Evolutionary conservation across 1,140 invertebrate species (phyloP).

Genomic region (Drosophila insularis): DNA sequence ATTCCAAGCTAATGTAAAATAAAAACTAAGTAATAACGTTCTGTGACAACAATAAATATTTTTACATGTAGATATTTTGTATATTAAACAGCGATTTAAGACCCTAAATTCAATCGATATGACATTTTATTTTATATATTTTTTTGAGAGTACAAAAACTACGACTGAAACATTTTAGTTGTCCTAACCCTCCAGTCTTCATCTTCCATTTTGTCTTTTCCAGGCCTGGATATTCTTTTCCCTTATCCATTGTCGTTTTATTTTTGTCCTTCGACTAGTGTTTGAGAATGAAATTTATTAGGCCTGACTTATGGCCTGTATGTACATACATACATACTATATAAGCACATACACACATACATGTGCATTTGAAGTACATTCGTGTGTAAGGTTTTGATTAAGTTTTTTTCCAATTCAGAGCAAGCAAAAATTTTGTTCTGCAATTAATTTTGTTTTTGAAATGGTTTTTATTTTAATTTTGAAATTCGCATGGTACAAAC

Average conservation of each 20-base stretch:
- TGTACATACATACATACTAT: conserved; percentile 10
- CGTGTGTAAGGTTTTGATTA: conserved; percentile 41
- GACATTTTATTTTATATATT: not conserved
- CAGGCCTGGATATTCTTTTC: not conserved
- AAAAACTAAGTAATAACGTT: too few relatives aligned
- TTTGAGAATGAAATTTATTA: conserved; percentile 52
- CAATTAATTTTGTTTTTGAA: conserved; percentile 13
- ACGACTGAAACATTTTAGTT: not conserved
- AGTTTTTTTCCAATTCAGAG: conserved; percentile 34
- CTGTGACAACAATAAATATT: too few relatives aligned
- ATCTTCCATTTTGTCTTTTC: conserved; percentile 29
- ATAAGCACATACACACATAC: not conserved
- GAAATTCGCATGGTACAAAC: not conserved
- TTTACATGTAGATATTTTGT: too few relatives aligned
- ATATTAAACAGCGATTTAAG: too few relatives aligned
- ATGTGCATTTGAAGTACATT: too few relatives aligned
- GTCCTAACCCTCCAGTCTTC: not conserved
- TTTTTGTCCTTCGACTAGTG: conserved; percentile 57
- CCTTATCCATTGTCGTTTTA: conserved; percentile 17
- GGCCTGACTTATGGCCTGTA: conserved; percentile 54
- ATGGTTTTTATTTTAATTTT: not conserved
- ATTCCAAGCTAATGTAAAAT: too few relatives aligned
- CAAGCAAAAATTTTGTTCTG: not conserved
- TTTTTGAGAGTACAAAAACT: not conserved
- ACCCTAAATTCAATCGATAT: too few relatives aligned